Conservation (phyloP, 2,113 vertebrate genomes). For the Lota lota region DNA sequence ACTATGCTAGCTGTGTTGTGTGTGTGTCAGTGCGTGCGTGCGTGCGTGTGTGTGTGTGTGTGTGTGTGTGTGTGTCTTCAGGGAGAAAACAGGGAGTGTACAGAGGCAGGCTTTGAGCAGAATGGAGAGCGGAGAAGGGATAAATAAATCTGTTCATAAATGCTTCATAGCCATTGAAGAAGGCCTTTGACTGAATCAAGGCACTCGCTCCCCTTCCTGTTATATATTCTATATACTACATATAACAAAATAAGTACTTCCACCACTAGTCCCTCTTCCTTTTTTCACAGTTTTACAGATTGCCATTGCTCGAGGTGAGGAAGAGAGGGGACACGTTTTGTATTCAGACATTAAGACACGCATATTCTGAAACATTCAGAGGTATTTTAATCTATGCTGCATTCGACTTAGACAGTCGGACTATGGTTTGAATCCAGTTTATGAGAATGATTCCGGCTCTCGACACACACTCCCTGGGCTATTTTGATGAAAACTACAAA, state of each 20-base stretch:
- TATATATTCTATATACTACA: no score
- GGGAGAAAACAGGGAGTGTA: constrained; percentile 1
- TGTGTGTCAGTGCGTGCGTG: not conserved
- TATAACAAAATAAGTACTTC: no score
- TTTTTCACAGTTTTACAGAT: no score
- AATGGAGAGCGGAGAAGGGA: constrained; percentile 53
- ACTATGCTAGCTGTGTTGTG: no score
- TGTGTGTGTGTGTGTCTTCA: not conserved
- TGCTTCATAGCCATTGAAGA: constrained; percentile 58
- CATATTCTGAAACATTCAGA: no score
- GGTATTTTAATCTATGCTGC: no score
- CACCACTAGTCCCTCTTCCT: no score
- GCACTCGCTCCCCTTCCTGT: not conserved
- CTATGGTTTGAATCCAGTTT: constrained; percentile 58
- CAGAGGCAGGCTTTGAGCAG: constrained; percentile 41
- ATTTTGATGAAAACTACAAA: constrained; percentile 46
- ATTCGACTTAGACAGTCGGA: no score
- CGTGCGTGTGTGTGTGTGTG: not conserved
- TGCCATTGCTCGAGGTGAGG: no score
- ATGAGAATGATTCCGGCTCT: constrained; percentile 42
- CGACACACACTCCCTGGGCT: constrained; percentile 43
- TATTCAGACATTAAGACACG: no score
- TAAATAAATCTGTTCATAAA: constrained; percentile 57
- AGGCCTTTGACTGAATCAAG: constrained; percentile 44
- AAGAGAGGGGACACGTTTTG: no score